A percentile compares a stretch with the other conserved stretches of the same genome.
These are phyloP conservation scores for Lepilemur septentrionalis DNA, from an alignment of 2,797 vertebrate species.

Conservation along the genomic window DNA sequence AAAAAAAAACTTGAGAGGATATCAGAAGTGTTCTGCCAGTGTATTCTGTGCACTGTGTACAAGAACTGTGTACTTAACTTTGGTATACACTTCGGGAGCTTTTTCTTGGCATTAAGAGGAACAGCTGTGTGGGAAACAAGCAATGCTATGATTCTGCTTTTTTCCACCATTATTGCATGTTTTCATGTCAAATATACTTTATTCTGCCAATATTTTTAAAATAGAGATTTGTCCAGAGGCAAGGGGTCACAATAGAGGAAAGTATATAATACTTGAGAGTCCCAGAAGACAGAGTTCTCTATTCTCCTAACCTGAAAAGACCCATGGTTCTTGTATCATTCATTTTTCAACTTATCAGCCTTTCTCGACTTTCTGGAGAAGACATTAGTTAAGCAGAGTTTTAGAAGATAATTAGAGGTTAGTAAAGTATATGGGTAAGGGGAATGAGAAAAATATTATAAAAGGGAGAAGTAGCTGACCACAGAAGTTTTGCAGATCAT, in stretches of 20 bases:
- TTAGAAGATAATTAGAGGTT: not conserved
- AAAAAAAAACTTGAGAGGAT: not conserved
- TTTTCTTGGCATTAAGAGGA: not conserved
- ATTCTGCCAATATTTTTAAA: not conserved
- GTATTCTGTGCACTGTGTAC: too few relatives aligned
- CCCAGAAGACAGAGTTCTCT: not conserved
- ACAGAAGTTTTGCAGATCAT: not conserved
- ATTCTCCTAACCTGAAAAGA: not conserved
- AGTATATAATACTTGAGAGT: not conserved
- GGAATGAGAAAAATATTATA: not conserved
- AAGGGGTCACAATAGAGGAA: not conserved
- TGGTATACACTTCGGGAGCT: not conserved
- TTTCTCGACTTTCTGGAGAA: not conserved
- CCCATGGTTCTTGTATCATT: not conserved
- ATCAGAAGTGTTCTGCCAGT: not conserved
- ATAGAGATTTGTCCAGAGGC: not conserved
- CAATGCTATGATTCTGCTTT: not conserved
- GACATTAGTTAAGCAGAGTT: not conserved
- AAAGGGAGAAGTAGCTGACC: not conserved
- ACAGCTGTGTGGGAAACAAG: not conserved
- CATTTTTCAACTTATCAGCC: not conserved
- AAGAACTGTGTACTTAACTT: not conserved
- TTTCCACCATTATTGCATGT: not conserved
- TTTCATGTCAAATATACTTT: not conserved
- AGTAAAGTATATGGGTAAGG: rapidly evolving